These are phyloP conservation scores for Hypotaenidia philippensis DNA, from an alignment of 2,797 vertebrate genomes.

Conservation along the genomic window DNA sequence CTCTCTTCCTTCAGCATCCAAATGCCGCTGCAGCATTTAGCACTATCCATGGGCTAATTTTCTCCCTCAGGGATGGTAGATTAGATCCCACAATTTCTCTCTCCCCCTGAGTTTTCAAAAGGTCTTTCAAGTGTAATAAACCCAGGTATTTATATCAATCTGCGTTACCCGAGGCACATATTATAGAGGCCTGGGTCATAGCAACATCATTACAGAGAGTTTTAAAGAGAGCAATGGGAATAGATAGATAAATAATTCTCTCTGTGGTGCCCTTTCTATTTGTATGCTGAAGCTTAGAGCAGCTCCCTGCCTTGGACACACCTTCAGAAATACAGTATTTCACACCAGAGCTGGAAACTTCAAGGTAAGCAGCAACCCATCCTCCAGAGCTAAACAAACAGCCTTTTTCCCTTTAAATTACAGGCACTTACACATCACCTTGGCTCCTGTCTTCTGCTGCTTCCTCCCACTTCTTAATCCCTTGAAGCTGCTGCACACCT, in stretches of 20 bases:
- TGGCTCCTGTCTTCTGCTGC: slow-evolving; percentile 15
- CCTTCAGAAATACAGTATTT: slow-evolving; percentile 29
- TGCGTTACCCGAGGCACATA: slow-evolving; percentile 51
- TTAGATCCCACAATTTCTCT: slow-evolving; percentile 48
- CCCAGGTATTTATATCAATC: slow-evolving; percentile 61
- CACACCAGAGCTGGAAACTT: slow-evolving; percentile 2
- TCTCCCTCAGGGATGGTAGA: slow-evolving; percentile 45
- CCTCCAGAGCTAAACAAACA: slow-evolving; percentile 10
- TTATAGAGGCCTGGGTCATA: slow-evolving; percentile 31
- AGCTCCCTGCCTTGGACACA: slow-evolving; percentile 41
- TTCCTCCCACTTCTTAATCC: slow-evolving; percentile 39
- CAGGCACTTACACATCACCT: slow-evolving; percentile 25
- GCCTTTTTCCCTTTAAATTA: slow-evolving; percentile 17
- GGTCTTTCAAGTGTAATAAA: slow-evolving; percentile 63
- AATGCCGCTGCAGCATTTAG: background rate
- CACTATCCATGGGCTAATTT: slow-evolving; percentile 4
- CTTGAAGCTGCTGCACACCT: slow-evolving; percentile 37
- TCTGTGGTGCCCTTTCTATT: slow-evolving; percentile 31
- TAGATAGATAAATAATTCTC: slow-evolving; percentile 44
- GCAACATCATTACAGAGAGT: slow-evolving; percentile 34
- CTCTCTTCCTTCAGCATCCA: background rate
- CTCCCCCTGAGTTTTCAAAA: slow-evolving; percentile 21
- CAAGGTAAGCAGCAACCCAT: background rate
- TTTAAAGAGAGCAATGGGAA: slow-evolving; percentile 58
- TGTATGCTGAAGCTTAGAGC: slow-evolving; percentile 32